A percentile compares a stretch with the other conserved stretches of the same genome.
Evolutionary conservation across 2,113 vertebrate species (phyloP).

Genomic region (Albula goreensis): DNA sequence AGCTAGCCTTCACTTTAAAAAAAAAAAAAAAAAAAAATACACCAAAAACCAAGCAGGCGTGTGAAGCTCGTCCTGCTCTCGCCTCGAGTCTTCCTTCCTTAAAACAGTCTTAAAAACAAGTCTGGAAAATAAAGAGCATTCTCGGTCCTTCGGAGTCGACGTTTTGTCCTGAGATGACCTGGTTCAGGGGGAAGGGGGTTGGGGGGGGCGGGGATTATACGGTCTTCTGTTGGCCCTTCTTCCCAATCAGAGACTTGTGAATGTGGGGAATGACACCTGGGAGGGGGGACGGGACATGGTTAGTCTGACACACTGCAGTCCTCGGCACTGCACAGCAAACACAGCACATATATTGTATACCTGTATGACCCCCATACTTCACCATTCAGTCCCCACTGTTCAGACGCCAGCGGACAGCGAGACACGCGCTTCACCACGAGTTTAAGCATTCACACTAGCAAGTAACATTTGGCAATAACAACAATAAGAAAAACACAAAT

Average conservation of each 20-base stretch:
- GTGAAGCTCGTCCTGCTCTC: conserved; percentile 51
- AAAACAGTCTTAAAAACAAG: conserved; percentile 44
- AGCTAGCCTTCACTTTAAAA: conserved; percentile 66
- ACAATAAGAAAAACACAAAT: no score
- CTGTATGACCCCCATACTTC: no score
- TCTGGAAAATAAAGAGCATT: conserved; percentile 36
- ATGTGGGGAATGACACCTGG: conserved; percentile 97
- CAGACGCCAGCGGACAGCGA: no score
- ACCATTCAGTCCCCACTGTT: no score
- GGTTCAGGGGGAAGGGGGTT: conserved; percentile 21
- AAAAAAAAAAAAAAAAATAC: conserved; percentile 36
- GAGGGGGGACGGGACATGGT: conserved; percentile 16
- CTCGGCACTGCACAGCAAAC: no score
- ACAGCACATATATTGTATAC: no score
- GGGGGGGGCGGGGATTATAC: conserved; percentile 71
- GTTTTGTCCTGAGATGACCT: conserved; percentile 58
- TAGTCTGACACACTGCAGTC: no score
- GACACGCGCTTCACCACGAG: no score
- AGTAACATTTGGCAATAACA: no score
- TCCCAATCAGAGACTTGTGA: conserved; percentile 97
- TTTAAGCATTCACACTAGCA: no score
- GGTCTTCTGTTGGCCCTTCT: conserved; percentile 99
- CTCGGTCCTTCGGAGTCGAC: conserved; percentile 49
- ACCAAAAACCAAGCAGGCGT: conserved; percentile 56
- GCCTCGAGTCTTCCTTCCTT: conserved; percentile 34